A percentile compares a stretch with the other conserved stretches of the same genome.
Conservation (phyloP, 2,797 vertebrate genomes). For the Glossophaga mutica region DNA sequence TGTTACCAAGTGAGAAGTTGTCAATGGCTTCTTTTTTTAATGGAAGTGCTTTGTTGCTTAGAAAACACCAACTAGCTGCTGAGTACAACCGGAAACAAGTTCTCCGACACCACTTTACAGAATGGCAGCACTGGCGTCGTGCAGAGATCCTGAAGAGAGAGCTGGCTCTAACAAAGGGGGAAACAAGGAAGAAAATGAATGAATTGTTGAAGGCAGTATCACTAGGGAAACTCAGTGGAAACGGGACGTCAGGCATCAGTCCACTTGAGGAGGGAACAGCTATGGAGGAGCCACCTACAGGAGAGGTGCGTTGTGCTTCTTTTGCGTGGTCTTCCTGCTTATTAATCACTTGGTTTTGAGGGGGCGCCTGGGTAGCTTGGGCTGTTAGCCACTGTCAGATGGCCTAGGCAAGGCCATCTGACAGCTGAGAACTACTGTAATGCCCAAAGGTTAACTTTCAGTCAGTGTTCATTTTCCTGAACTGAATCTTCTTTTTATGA, state of each 20-base stretch:
- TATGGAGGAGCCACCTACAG: not conserved
- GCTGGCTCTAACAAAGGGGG: conserved; percentile 85
- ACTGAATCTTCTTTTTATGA: conserved; percentile 2
- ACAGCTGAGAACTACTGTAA: not conserved
- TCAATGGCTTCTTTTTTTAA: conserved; percentile 47
- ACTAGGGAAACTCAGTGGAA: conserved; percentile 63
- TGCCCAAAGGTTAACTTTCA: not conserved
- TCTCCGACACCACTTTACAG: conserved; percentile 84
- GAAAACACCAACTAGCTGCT: conserved; percentile 83
- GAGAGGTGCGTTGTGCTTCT: conserved; percentile 65
- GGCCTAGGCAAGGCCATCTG: not conserved
- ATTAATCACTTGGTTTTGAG: not conserved
- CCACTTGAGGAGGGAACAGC: conserved; percentile 6
- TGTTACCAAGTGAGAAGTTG: not conserved
- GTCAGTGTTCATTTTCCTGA: not conserved
- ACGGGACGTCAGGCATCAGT: not conserved
- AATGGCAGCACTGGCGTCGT: conserved; percentile 88
- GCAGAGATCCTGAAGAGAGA: conserved; percentile 81
- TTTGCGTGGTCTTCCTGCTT: not conserved
- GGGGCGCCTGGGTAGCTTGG: not conserved
- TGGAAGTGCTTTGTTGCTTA: conserved; percentile 63
- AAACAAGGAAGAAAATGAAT: conserved; percentile 90
- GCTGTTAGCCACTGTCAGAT: not conserved
- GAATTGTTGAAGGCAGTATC: conserved; percentile 86
- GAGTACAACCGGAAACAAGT: conserved; percentile 84